Evolutionary conservation across 2,888 invertebrate species (phyloP).

Genomic region (Selenia dentaria): DNA sequence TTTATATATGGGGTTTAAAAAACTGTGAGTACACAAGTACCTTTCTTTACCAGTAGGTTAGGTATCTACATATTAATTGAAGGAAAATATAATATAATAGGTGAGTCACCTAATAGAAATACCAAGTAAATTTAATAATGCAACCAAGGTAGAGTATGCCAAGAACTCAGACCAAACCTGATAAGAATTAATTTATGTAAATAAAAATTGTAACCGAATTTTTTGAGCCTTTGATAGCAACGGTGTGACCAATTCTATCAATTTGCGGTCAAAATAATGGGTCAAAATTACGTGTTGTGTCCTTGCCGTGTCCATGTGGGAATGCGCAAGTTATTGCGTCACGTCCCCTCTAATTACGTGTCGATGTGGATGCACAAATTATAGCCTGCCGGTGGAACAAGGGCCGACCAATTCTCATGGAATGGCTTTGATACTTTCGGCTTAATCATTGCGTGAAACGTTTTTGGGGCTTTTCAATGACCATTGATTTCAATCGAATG

Average conservation of each 20-base stretch:
- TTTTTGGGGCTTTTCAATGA: constrained; percentile 2
- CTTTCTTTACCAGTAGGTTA: constrained; percentile 13
- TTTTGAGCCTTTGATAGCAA: constrained; percentile 13
- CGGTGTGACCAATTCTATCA: constrained; percentile 57
- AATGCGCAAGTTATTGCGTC: constrained; percentile 74
- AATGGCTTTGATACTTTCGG: constrained; percentile 57
- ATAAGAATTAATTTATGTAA: constrained; percentile 6
- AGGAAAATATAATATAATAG: constrained; percentile 19
- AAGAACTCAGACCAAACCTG: constrained; percentile 6
- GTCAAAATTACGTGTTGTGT: constrained; percentile 75
- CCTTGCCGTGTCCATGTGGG: constrained; percentile 72
- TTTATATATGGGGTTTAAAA: no score
- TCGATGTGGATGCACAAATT: constrained; percentile 78
- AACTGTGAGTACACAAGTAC: no score
- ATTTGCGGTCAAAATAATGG: constrained; percentile 79
- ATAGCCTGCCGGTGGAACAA: constrained; percentile 65
- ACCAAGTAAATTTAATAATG: constrained; percentile 10
- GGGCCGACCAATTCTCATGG: constrained; percentile 47
- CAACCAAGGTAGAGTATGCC: constrained; percentile 8
- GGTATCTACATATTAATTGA: constrained; percentile 20
- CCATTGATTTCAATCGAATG: not conserved
- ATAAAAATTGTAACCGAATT: constrained; percentile 10
- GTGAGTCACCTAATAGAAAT: constrained; percentile 22
- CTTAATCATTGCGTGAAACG: constrained; percentile 45
- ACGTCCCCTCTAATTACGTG: constrained; percentile 74